Percentiles rank a stretch among this genome's conserved stretches.
These are phyloP conservation scores for Phymorhynchus buccinoides DNA, from an alignment of 1,140 invertebrate genomes.

Conservation along the genomic window DNA sequence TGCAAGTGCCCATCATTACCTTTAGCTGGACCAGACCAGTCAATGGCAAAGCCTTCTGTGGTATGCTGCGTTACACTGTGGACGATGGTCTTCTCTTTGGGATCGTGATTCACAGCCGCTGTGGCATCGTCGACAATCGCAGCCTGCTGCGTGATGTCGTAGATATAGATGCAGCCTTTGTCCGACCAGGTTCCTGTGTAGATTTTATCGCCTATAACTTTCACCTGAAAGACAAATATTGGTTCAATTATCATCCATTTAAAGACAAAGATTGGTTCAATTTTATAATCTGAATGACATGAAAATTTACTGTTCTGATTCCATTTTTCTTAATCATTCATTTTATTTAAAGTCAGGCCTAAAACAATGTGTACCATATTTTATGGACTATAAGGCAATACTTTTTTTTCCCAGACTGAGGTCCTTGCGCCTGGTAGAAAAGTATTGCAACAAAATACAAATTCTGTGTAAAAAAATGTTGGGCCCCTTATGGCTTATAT, in stretches of 20 bases:
- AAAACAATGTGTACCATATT: no score
- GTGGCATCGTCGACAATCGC: conserved; percentile 83
- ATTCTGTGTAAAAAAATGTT: no score
- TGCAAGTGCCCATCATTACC: no score
- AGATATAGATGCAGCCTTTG: conserved; percentile 89
- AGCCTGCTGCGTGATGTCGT: conserved; percentile 88
- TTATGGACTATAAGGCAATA: no score
- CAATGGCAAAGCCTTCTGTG: conserved; percentile 93
- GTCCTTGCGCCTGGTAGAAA: no score
- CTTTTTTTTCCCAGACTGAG: no score
- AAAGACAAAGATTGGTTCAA: background rate
- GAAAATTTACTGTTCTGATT: no score
- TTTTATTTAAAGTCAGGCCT: no score
- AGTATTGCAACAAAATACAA: no score
- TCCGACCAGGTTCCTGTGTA: conserved; percentile 95
- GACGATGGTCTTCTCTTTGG: conserved; percentile 74
- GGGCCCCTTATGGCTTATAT: no score
- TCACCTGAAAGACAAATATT: conserved; percentile 66
- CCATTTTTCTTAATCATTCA: no score
- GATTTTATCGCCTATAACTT: conserved; percentile 69
- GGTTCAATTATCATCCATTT: background rate
- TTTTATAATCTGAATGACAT: background rate
- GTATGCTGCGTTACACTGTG: conserved; percentile 93
- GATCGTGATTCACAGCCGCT: conserved; percentile 75
- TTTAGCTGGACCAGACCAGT: conserved; percentile 87